These are phyloP conservation scores for Stenopsyche tienmushanensis DNA, from an alignment of 1,140 invertebrate species.

Conservation along the genomic window DNA sequence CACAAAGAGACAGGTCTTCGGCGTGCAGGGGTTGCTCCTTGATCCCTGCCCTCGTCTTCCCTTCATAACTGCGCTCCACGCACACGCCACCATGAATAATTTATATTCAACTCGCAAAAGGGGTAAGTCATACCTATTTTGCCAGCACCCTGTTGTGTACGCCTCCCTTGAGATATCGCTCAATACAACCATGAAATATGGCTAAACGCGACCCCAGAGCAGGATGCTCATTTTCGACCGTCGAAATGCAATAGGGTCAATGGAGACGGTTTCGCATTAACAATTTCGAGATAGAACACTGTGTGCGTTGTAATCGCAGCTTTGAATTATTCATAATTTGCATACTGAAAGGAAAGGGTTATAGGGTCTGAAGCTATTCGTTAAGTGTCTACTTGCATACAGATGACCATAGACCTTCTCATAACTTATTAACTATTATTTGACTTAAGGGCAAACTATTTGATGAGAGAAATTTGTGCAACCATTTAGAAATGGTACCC, in stretches of 20 bases:
- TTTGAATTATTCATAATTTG: too few species aligned
- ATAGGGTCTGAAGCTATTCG: too few species aligned
- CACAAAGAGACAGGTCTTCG: too few species aligned
- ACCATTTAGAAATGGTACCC: too few species aligned
- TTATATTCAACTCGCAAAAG: slow-evolving; percentile 39
- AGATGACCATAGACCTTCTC: too few species aligned
- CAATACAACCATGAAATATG: slow-evolving; percentile 37
- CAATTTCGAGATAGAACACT: slow-evolving; percentile 23
- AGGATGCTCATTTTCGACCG: not conserved
- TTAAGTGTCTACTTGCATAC: too few species aligned
- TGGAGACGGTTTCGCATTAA: not conserved
- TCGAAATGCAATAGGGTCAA: not conserved
- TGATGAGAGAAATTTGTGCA: too few species aligned
- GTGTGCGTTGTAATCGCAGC: too few species aligned
- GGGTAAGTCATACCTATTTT: slow-evolving; percentile 38
- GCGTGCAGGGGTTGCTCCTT: not conserved
- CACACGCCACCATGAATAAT: slow-evolving; percentile 38
- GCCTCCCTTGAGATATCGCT: slow-evolving; percentile 10
- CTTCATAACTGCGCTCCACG: not conserved
- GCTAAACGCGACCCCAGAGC: slow-evolving; percentile 20
- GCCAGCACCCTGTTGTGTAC: not conserved
- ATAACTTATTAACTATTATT: too few species aligned
- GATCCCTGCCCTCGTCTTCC: slow-evolving; percentile 7
- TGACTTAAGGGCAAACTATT: too few species aligned
- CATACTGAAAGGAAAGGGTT: too few species aligned